phyloP scores from a whole-genome alignment of 2,888 invertebrate genomes.

The Mallateleia sp. region DNA sequence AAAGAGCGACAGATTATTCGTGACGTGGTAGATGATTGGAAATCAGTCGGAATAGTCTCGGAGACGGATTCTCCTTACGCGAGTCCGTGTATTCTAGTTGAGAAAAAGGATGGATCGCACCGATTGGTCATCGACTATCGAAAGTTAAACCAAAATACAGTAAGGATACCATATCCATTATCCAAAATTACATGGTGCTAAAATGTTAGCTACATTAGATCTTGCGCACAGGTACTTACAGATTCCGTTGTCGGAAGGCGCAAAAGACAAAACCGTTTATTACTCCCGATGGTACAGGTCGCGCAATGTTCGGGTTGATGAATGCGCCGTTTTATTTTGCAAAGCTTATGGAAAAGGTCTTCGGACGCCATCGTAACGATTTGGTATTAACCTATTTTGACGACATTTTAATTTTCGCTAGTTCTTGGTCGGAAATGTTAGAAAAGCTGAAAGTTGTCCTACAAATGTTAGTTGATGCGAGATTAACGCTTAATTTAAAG shows the following conservation, averaged over 20 bases:
- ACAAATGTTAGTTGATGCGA: slow-evolving; percentile 70
- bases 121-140: slow-evolving; percentile 76
- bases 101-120: slow-evolving; percentile 64
- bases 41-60: slow-evolving; percentile 67
- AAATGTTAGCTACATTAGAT: slow-evolving; percentile 53
- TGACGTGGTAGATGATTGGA: slow-evolving; percentile 13
- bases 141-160: slow-evolving; percentile 68
- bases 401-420: slow-evolving; percentile 81
- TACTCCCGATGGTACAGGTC: no score
- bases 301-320: slow-evolving; percentile 83
- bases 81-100: slow-evolving; percentile 73
- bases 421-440: slow-evolving; percentile 79
- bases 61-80: slow-evolving; percentile 79
- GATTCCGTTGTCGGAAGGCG: slow-evolving; percentile 67
- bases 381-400: slow-evolving; percentile 83
- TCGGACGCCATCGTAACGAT: slow-evolving; percentile 74
- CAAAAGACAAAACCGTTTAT: slow-evolving; percentile 76
- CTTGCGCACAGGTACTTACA: slow-evolving; percentile 74
- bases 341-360: slow-evolving; percentile 77
- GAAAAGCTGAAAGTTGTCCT: slow-evolving; percentile 76
- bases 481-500: slow-evolving; percentile 81
- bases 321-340: slow-evolving; percentile 83
- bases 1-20: slow-evolving; percentile 4
- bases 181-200: slow-evolving; percentile 52
- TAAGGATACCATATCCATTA: no score